These are phyloP conservation scores for Gorilla gorilla DNA, from an alignment of 2,113 vertebrate species.

Conservation along the genomic window DNA sequence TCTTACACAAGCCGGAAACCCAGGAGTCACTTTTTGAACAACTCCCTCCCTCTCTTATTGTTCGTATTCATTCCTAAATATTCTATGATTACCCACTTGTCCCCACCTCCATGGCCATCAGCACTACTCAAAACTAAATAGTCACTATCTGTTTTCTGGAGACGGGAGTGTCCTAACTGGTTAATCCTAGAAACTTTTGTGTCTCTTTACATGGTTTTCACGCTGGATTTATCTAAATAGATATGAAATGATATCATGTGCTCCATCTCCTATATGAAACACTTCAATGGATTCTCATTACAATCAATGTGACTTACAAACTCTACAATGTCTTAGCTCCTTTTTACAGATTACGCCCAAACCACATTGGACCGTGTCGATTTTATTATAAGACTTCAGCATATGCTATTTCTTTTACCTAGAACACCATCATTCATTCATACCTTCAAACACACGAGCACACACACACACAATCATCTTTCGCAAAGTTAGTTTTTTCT, in stretches of 20 bases:
- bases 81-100: fast-evolving
- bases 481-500: neutral
- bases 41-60: neutral
- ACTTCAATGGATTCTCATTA: neutral
- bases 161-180: neutral
- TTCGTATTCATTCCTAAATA: neutral
- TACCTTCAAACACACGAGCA: neutral
- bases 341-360: neutral
- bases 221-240: neutral
- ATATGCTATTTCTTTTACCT: neutral
- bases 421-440: neutral
- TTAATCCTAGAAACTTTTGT: neutral
- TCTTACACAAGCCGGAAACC: neutral
- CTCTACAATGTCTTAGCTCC: neutral
- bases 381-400: neutral
- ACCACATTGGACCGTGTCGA: fast-evolving
- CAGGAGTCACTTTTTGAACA: neutral
- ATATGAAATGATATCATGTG: neutral
- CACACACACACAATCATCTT: neutral
- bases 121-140: neutral
- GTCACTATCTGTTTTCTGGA: neutral
- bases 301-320: neutral
- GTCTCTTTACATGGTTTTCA: neutral
- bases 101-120: fast-evolving
- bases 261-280: neutral